Percentiles rank a stretch among this genome's conserved stretches.
These are phyloP conservation scores for Sebastes fasciatus DNA, from an alignment of 2,113 vertebrate genomes.

Conservation along the genomic window DNA sequence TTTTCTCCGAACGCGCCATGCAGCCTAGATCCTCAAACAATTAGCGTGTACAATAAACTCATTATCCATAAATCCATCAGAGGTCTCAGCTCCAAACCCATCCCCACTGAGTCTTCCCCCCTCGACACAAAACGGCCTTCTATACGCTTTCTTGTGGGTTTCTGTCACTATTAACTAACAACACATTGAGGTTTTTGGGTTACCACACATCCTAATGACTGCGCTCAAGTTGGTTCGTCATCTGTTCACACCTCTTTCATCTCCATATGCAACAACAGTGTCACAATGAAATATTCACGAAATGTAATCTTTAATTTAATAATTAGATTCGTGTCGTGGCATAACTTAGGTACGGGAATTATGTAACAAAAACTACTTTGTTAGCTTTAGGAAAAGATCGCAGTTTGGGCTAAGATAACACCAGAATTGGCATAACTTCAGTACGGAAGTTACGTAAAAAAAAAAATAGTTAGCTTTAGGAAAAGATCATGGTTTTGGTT, in stretches of 20 bases:
- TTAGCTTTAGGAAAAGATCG: too few relatives aligned
- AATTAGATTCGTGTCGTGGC: too few relatives aligned
- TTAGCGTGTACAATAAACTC: conserved; percentile 72
- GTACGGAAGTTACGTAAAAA: too few relatives aligned
- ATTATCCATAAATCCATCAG: conserved; percentile 74
- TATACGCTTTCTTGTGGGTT: conserved; percentile 39
- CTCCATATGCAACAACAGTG: not conserved
- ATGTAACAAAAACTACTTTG: too few relatives aligned
- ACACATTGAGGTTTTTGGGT: conserved; percentile 54
- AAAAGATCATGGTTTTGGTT: too few relatives aligned
- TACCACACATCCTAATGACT: conserved; percentile 26
- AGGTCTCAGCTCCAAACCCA: conserved; percentile 39
- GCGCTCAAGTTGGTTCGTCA: conserved; percentile 25
- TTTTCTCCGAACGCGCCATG: conserved; percentile 51
- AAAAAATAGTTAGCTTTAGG: too few relatives aligned
- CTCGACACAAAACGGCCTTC: conserved; percentile 28
- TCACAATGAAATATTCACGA: too few relatives aligned
- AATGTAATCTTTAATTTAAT: too few relatives aligned
- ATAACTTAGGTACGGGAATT: too few relatives aligned
- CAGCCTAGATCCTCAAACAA: conserved; percentile 69
- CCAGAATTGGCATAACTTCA: too few relatives aligned
- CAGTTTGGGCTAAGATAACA: too few relatives aligned
- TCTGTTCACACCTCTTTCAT: conserved; percentile 44
- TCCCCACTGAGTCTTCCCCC: conserved; percentile 32
- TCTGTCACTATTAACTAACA: conserved; percentile 43